Evolutionary conservation across 2,113 vertebrate species (phyloP), one percentile per base, ranked within the genome.

Genomic region (Aphyosemion australe): DNA sequence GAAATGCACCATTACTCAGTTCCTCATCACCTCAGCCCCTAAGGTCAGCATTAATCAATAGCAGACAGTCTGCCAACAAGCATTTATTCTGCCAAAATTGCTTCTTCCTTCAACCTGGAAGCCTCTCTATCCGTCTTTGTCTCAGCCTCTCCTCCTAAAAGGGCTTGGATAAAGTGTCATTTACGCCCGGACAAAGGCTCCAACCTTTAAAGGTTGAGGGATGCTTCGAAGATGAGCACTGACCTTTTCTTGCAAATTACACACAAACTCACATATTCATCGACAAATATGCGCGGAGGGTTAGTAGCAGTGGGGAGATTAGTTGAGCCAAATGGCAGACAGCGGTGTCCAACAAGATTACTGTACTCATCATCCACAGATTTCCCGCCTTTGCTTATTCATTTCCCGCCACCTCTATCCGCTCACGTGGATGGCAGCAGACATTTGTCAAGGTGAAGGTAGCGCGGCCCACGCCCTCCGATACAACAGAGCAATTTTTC

Each of bases 201-300:
- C 82, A 92, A 90, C 88, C 90, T 92, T 93, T 94, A 89, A 93
- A 92, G 89, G 78, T 92, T 80, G 58, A 56, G 66, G 76, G 85
- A 82, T 84, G 74, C 83, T 91, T 92, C 82, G 82, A 70, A 89
- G 91, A 76, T 81, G 80, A 90, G 88, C 79, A 61, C 0, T 94
- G 89, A 93, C 88, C 84, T 93, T 26, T 94, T 94, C 82, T 72
- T 64, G 61, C 57, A 79, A 69, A 86, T 84, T 79, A 83, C 67
- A 58, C 64, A 45, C 57, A 65, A 56, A 21, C 63, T 50, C 71
- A 54, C 67, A 67, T 19, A 69, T 56, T 49, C 49, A 58, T 43
- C 58, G 31, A 71, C 70, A 74, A 57, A 83, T 73, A 78, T 65
- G 69, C 68, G 83, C 52, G 49, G 61, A 34, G 42, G 31, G 63